These are phyloP conservation scores for Oncorhynchus masou DNA, from an alignment of 2,113 vertebrate species.

Conservation along the genomic window DNA sequence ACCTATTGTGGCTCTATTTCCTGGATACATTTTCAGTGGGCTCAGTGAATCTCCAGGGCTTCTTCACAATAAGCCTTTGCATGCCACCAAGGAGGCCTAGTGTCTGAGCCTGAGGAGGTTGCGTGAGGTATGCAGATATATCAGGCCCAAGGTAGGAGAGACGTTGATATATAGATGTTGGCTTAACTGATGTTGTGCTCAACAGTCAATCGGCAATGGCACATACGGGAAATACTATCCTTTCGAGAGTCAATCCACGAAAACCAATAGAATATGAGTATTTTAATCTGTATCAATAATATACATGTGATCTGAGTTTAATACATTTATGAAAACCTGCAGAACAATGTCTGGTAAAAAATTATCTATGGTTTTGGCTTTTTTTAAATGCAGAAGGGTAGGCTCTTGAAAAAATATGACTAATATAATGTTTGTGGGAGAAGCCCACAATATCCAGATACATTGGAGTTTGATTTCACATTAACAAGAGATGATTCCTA, in stretches of 20 bases:
- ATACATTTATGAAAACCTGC: background rate
- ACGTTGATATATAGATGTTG: background rate
- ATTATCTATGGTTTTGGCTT: background rate
- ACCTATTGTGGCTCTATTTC: background rate
- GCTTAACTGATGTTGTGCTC: background rate
- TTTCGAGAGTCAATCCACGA: background rate
- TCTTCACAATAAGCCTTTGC: background rate
- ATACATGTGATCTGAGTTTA: background rate
- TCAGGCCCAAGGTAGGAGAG: background rate
- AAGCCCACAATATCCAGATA: background rate
- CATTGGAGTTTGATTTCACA: background rate
- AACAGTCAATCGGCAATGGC: background rate
- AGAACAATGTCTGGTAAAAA: background rate
- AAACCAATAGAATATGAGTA: background rate
- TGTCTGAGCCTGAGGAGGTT: background rate
- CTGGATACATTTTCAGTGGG: background rate
- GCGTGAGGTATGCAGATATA: background rate
- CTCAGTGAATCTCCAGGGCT: background rate
- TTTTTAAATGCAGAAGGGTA: too few species aligned
- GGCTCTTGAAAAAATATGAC: background rate
- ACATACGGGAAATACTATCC: background rate
- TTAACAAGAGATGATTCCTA: background rate
- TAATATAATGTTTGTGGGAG: background rate
- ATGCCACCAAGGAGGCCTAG: background rate
- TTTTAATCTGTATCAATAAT: background rate